Base-by-base conservation (phyloP, 2,888 invertebrate genomes). In the Parnassius orleans region DNA sequence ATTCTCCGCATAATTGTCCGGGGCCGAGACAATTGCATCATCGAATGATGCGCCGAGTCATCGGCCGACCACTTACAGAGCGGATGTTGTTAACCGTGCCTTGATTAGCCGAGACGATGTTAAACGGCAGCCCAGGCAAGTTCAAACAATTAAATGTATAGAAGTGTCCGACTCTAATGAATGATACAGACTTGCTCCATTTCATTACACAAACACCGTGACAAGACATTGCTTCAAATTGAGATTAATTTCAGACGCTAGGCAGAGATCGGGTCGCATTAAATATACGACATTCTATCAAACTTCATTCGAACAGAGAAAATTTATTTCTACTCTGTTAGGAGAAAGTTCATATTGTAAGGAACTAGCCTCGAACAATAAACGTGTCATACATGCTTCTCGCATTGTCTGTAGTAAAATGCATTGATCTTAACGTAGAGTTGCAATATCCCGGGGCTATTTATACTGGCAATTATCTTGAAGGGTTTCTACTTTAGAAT, bases 121-220 rank as follows among this genome's bases (percentile, higher is more conserved):
- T 86, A 88, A 89, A 85, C 88, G 84, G 84, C 81, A 86, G 82
- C 74, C 78, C 81, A 83, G 77, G 81, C 87, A 84, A 90, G 90
- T 91, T 91, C 90, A 90, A 89, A 90, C 89, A 90, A 90, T 90
- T 88, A 89, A 90, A 85, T 85, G 86, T 87, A 89, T 85, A 87
- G 87, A 89, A 90, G 89, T 89, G 90, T 87, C 87, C 90, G 86
- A 88, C 89, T 86, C 87, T 86, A 90, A 90, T 89, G 87, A 89
- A 90, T 87, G 89, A 87, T 84, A 80, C 86, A 86, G 81, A 82
- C 82, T 85, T 86, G 86, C 81, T 86, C 83, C 84, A 79, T 84
- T 87, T 85, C 85, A 87, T 87, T 87, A 87, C 80, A 89, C 84
- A 89, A 89, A 88, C 86, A 87, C 90, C 84, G 88, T 86, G 89